Evolutionary conservation across 2,888 invertebrate species (phyloP), one percentile per base, ranked within the genome.

Genomic region (Pollenia griseotomentosa): DNA sequence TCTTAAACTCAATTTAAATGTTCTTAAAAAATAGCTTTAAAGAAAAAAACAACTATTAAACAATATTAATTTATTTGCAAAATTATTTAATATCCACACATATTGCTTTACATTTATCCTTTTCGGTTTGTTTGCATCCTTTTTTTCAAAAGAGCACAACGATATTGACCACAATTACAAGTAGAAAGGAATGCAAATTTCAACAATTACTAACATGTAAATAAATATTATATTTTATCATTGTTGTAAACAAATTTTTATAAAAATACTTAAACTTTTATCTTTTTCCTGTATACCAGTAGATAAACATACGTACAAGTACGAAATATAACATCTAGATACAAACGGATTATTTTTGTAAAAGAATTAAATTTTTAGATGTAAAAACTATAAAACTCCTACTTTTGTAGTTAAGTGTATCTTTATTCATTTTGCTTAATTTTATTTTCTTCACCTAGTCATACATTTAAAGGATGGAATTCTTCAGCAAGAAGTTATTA

Each of bases 171-270:
- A 84, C 68, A 68, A 70, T 66, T 57, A 23, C 42, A 66, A 51
- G 40, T 48, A 61, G 51, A 16, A 16, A 51, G 53, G 48, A 57
- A 33, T 75, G 16, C 44, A 65, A 61, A 61, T 85, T 85, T 55
- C 75, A 55, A 66, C 77, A 73, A 66, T 73, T 77, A 61, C 77
- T 77, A 65, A 66, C 77, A 59, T 82, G 59, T 77, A 82, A 81
- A 57, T 75, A 63, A 85, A 85, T 77, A 66, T 81, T 81, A 42
- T 73, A 42, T 77, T 66, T 77, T 85, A 73, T 85, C 61, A 78
- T 85, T 78, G 85, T 77, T 65, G 70, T 63, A 81, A 81, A 77
- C 48, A 78, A 77, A 65, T 81, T 80, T 33, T 73, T 57, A 55
- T 73, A 81, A 42, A 73, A 81, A 81, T 65, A 81, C 55, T 80